Percentiles rank a stretch among this genome's conserved stretches.
phyloP scores from a whole-genome alignment of 2,113 vertebrate species.

The Hemichromis elongatus region DNA sequence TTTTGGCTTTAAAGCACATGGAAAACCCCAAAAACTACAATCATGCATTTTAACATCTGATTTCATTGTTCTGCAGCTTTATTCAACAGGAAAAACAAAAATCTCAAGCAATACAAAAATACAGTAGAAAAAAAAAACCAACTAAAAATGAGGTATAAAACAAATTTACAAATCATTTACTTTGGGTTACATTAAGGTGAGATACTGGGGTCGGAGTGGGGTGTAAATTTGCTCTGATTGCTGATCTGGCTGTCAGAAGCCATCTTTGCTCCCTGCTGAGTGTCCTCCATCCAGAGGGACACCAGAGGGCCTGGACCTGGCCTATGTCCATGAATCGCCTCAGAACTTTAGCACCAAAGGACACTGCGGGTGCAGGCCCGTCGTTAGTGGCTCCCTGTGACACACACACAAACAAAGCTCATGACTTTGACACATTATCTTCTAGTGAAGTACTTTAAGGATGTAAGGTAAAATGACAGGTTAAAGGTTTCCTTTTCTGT shows the following conservation, averaged over 20 bases:
- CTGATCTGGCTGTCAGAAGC: constrained; percentile 8
- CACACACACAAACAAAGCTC: not conserved
- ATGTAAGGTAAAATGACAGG: not conserved
- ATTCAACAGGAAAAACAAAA: constrained; percentile 34
- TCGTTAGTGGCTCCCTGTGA: constrained; percentile 67
- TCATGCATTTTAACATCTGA: not conserved
- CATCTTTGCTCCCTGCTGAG: not conserved
- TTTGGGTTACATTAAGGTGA: constrained; percentile 54
- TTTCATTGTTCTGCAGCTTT: constrained; percentile 40
- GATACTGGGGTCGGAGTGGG: constrained; percentile 7
- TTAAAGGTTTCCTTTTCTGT: constrained; percentile 23
- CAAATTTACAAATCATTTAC: constrained; percentile 76
- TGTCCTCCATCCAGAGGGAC: not conserved
- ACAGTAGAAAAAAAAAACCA: constrained; percentile 70
- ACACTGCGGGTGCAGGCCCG: constrained; percentile 6
- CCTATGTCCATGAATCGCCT: constrained; percentile 4
- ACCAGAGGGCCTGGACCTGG: not conserved
- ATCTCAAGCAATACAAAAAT: constrained; percentile 54
- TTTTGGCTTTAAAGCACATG: constrained; percentile 13
- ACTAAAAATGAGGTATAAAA: constrained; percentile 94
- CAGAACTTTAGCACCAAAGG: constrained; percentile 67
- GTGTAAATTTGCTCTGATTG: constrained; percentile 40
- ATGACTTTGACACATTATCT: not conserved
- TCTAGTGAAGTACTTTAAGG: not conserved
- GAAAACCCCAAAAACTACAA: not conserved